Percentiles rank a stretch among this genome's conserved stretches.
phyloP scores from a whole-genome alignment of 2,797 vertebrate genomes.

The Periparus ater region DNA sequence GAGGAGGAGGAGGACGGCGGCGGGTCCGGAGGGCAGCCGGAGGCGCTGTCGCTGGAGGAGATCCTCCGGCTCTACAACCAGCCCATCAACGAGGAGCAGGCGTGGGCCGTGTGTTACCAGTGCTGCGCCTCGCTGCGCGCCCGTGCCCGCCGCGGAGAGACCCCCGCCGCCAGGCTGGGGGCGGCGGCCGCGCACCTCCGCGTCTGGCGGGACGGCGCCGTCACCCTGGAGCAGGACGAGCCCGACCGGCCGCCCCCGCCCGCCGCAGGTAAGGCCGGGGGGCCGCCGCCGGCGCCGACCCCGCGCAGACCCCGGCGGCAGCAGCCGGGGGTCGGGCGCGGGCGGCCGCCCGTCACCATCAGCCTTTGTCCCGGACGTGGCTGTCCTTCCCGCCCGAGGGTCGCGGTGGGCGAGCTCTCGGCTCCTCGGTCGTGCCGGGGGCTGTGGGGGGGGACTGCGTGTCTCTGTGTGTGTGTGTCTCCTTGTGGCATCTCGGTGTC shows the following conservation, averaged over 20 bases:
- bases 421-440: neutral
- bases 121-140: slow-evolving; percentile 83
- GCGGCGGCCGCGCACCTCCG: slow-evolving; percentile 78
- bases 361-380: slow-evolving; percentile 13
- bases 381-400: neutral
- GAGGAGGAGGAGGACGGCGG: slow-evolving; percentile 32
- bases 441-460: neutral
- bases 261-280: slow-evolving; percentile 45
- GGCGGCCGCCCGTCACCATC: neutral
- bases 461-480: neutral
- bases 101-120: slow-evolving; percentile 97
- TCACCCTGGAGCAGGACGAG: slow-evolving; percentile 68
- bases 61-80: slow-evolving; percentile 90
- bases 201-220: slow-evolving; percentile 85
- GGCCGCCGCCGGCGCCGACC: neutral
- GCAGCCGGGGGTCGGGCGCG: neutral
- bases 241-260: neutral
- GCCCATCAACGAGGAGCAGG: slow-evolving; percentile 98
- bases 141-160: slow-evolving; percentile 40
- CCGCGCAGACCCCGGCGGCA: neutral
- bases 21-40: slow-evolving; percentile 53
- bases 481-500: neutral
- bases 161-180: neutral
- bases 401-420: neutral
- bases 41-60: slow-evolving; percentile 85